Evolutionary conservation across 92 coral and sea anemone genomes (phyloP).

Genomic region (Montipora capitata): DNA sequence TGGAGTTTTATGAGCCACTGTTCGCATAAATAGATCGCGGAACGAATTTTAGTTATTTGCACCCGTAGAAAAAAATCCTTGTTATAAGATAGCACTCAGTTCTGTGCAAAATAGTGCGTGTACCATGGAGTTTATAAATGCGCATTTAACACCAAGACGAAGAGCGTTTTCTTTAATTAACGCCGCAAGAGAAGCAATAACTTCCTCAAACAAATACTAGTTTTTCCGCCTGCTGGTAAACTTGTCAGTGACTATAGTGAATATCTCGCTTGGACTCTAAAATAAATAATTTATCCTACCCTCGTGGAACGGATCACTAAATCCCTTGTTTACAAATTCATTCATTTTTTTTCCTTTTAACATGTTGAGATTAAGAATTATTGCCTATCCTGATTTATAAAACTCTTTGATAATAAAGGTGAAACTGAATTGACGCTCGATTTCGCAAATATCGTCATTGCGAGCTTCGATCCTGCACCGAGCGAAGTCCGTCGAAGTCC

Average conservation of each 20-base stretch:
- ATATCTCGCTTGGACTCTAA: constrained; percentile 9
- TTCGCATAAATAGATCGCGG: not conserved
- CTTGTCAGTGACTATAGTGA: not conserved
- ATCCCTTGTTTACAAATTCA: constrained; percentile 3
- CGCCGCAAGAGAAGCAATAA: not conserved
- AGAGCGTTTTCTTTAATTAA: not conserved
- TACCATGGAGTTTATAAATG: not conserved
- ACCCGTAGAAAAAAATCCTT: not conserved
- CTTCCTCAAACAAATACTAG: no score
- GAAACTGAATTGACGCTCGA: not conserved
- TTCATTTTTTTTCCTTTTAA: not conserved
- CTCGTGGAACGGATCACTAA: constrained; percentile 42
- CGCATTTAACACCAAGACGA: not conserved
- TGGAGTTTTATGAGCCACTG: not conserved
- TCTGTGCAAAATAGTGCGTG: no score
- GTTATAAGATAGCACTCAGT: not conserved
- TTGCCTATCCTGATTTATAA: not conserved
- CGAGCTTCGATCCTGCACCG: not conserved
- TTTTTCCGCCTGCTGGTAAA: not conserved
- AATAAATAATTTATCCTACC: constrained; percentile 44
- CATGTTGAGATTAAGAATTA: not conserved
- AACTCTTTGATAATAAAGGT: not conserved
- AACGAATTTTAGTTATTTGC: not conserved
- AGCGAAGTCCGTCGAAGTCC: not conserved
- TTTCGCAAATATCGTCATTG: not conserved